These are phyloP conservation scores for Macaria liturata DNA, from an alignment of 2,888 invertebrate species.

Conservation along the genomic window DNA sequence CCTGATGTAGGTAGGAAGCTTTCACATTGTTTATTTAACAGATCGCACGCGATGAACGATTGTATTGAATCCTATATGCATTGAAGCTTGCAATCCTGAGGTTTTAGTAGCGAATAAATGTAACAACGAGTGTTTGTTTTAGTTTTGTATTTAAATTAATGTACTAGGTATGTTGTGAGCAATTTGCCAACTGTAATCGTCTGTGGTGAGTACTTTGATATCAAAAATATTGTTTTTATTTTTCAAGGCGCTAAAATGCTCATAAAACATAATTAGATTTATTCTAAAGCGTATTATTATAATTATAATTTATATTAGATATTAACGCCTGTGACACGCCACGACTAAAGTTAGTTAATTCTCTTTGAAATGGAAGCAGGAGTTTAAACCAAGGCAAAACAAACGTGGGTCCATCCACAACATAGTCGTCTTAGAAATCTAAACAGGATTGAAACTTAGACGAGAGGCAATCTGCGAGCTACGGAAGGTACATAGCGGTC, in stretches of 20 bases:
- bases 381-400: conserved; percentile 7
- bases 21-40: conserved; percentile 61
- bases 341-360: neutral
- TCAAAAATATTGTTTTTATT: too few relatives aligned
- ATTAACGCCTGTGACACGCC: too few relatives aligned
- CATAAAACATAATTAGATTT: too few relatives aligned
- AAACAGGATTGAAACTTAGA: conserved; percentile 66
- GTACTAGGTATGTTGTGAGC: too few relatives aligned
- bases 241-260: too few relatives aligned
- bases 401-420: conserved; percentile 39
- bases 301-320: too few relatives aligned
- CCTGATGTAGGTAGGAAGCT: conserved; percentile 43
- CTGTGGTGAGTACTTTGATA: too few relatives aligned
- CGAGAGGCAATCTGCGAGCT: conserved; percentile 55
- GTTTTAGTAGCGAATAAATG: conserved; percentile 29
- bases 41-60: conserved; percentile 49
- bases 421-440: conserved; percentile 45
- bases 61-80: conserved; percentile 53
- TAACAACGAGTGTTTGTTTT: conserved; percentile 1
- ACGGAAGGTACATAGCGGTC: conserved; percentile 54
- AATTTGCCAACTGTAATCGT: too few relatives aligned
- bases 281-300: too few relatives aligned
- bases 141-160: too few relatives aligned
- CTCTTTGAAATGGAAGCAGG: neutral
- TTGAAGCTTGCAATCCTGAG: conserved; percentile 38